Conservation (phyloP, 2,888 invertebrate genomes). For the Uloborus plumipes region DNA sequence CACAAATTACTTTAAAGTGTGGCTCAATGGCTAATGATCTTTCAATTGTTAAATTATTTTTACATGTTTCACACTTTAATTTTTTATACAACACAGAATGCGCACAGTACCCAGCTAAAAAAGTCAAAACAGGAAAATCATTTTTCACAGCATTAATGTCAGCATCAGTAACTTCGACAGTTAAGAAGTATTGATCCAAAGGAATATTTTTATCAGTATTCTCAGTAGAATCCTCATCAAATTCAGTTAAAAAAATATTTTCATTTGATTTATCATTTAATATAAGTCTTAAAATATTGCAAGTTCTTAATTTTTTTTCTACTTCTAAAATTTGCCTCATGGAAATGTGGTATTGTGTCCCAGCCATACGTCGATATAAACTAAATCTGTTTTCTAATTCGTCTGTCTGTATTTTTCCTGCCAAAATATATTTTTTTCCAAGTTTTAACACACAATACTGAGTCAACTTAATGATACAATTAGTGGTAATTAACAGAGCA, state of each 20-base stretch:
- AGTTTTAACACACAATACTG: neutral
- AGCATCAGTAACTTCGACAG: neutral
- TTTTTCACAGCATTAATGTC: neutral
- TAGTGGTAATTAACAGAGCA: no score
- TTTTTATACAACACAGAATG: neutral
- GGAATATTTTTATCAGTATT: no score
- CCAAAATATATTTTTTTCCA: neutral
- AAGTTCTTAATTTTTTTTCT: conserved; percentile 13
- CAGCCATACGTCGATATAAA: conserved; percentile 5
- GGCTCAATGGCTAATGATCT: neutral
- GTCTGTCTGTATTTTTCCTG: conserved; percentile 4
- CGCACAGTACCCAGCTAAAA: neutral
- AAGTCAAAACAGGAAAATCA: neutral
- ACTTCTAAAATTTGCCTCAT: conserved; percentile 3
- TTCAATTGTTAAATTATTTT: neutral
- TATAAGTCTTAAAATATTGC: neutral
- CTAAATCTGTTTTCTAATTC: conserved; percentile 10
- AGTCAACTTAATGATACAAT: neutral
- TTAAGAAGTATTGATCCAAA: neutral
- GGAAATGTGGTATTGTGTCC: conserved; percentile 1
- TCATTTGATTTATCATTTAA: neutral
- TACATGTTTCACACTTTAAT: neutral
- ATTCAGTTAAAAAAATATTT: neutral
- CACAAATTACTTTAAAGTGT: neutral
- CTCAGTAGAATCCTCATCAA: no score